A percentile compares a stretch with the other conserved stretches of the same genome.
phyloP scores from a whole-genome alignment of 2,797 vertebrate species.

The Apogon talboti region DNA sequence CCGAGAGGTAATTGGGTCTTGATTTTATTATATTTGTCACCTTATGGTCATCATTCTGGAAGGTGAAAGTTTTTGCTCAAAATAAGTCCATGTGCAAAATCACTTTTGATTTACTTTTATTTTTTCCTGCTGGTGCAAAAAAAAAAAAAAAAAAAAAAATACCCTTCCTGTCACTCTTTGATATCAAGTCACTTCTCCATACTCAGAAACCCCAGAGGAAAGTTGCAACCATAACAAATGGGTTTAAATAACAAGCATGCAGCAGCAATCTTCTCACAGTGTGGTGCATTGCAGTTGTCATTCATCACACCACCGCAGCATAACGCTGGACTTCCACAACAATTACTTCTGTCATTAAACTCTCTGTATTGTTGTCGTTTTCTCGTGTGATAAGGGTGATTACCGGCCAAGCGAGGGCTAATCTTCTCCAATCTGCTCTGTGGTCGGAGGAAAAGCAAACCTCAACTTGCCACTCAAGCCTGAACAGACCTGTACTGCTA shows the following conservation, averaged over 20 bases:
- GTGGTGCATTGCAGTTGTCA: conserved; percentile 62
- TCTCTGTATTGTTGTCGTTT: conserved; percentile 72
- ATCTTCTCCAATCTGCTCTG: conserved; percentile 78
- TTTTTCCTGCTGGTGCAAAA: conserved; percentile 12
- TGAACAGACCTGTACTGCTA: conserved; percentile 58
- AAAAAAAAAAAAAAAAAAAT: too few species aligned
- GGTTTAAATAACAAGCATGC: conserved; percentile 65
- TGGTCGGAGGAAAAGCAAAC: conserved; percentile 69
- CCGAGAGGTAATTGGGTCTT: background rate
- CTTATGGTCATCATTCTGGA: background rate
- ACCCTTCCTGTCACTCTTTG: conserved; percentile 15
- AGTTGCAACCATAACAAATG: conserved; percentile 70
- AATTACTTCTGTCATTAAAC: conserved; percentile 78
- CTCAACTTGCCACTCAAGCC: conserved; percentile 67
- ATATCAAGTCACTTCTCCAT: conserved; percentile 42
- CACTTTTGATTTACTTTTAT: conserved; percentile 11
- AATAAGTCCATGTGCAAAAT: background rate
- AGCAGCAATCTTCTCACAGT: conserved; percentile 67
- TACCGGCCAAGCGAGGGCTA: conserved; percentile 74
- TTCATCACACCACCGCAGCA: conserved; percentile 75
- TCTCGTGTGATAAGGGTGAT: conserved; percentile 79
- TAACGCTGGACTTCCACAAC: conserved; percentile 74
- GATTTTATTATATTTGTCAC: too few species aligned
- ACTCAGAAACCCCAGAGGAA: conserved; percentile 49
- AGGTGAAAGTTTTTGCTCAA: too few species aligned